Evolutionary conservation across 2,888 invertebrate genomes (phyloP), one percentile per base, ranked within the genome.

Genomic region (Eupithecia subfuscata): DNA sequence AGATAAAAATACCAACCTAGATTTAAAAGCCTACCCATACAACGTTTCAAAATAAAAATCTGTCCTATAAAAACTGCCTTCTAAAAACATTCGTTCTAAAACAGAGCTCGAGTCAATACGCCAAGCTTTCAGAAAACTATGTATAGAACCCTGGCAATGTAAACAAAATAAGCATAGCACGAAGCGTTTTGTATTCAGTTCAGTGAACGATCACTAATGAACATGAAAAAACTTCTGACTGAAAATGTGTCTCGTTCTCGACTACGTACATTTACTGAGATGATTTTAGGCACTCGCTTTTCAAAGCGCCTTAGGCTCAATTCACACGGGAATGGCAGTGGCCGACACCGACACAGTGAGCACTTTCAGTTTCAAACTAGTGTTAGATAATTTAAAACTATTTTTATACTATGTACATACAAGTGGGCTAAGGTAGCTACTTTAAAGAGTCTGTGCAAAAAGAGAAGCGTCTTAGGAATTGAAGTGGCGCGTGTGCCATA

Each of bases 161-260:
- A 75, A 75, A 75, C 72, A 72, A 69, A 75, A 69, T 72, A 72
- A 75, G 37, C 75, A 71, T 75, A 68, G 68, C n/a, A 69, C 69
- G 72, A 70, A 69, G 12, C 63, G 43, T 75, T 75, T 69, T 69
- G 52, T 69, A 45, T 65, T 72, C 72, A 71, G 75, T 72, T 72
- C 72, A 72, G 22, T 64, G 75, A 75, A 72, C 72, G 25, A 34
- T 69, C 52, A 45, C 60, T 22, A 68, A 75, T 71, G 68, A 75
- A 75, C 74, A 70, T 48, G 74, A 48, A 68, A 71, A 71, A 73
- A 69, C 30, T 68, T 68, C 68, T 68, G 43, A 68, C 68, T 68
- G 68, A 68, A 68, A 68, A 68, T 68, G 67, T 67, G 43, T 45
- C 68, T 68, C 43, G 22, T 14, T 43, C 8, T 22, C 40, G 25